Percentiles rank a stretch among this genome's conserved stretches.
These are phyloP conservation scores for Oscheius sp. DNA, from an alignment of 2,888 invertebrate species.

Conservation along the genomic window DNA sequence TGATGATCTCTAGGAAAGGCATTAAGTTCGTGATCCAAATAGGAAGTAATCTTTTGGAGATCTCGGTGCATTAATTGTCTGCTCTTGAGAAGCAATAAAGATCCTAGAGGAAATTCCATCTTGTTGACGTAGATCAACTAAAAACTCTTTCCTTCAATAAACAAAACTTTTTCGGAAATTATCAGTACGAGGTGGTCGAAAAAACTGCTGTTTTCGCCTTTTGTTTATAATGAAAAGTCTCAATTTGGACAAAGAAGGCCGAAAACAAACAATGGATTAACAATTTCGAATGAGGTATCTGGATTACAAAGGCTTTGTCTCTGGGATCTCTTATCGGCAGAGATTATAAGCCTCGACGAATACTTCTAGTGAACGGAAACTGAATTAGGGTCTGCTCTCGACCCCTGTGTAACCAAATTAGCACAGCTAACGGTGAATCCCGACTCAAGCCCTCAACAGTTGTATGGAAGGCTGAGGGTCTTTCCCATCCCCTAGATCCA, in stretches of 20 bases:
- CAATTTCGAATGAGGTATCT: too few species aligned
- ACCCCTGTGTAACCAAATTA: conserved; percentile 16
- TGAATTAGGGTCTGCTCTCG: conserved; percentile 22
- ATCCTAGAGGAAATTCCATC: background rate
- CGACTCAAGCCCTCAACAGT: background rate
- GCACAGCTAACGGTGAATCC: conserved; percentile 20
- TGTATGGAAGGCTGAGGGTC: background rate
- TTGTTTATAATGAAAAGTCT: background rate
- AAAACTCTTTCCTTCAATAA: background rate
- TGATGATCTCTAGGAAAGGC: too few species aligned
- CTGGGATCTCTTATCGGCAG: background rate
- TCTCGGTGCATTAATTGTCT: background rate
- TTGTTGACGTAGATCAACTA: background rate
- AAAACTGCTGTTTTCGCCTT: too few species aligned
- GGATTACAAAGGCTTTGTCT: background rate
- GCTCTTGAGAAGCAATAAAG: background rate
- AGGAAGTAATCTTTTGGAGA: conserved; percentile 3
- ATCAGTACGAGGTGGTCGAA: too few species aligned
- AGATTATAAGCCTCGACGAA: background rate
- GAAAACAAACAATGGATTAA: background rate
- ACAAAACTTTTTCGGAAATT: background rate
- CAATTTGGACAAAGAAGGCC: background rate
- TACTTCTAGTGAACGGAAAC: conserved; percentile 16
- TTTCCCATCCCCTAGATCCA: too few species aligned
- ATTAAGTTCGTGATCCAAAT: background rate